Base-by-base conservation (phyloP, 2,113 vertebrate species). In the Gallinago jamesoni region DNA sequence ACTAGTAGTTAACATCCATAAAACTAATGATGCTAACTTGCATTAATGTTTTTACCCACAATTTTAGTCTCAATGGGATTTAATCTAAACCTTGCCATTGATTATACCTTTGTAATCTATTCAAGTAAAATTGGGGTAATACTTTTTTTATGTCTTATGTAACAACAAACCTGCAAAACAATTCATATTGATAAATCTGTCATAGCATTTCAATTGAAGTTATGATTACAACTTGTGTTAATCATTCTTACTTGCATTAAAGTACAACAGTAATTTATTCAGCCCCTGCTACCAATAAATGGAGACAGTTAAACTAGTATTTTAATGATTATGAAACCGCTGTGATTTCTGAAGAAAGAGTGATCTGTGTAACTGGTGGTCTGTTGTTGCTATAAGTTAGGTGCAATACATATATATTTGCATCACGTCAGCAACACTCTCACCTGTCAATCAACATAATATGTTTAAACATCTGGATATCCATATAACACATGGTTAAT, bases 361-460 rank as follows among this genome's bases (percentile, higher is more conserved):
- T 59, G 31, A 27, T 87, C 74, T 87, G 27, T 80, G 27, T 56
- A 73, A 92, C 68, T 74, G 70, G 15, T 86, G 48, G 43, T 20
- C 64, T 76, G 31, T 39, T 91, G 50, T 52, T 82, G 55, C 39
- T 50, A 3, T 63, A 62, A 74, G 50, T 52, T 86, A 93, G 70
- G 13, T 84, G 24, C 57, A 55, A 70, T 20, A 52, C 31, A n/a
- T 45, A 11, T 39, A 39, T 66, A 70, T 30, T 82, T 41, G 18
- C n/a, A 39, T 74, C 11, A 24, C 55, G 35, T 60, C 67, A 94
- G 75, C 56, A 95, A 39, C 48, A 39, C 27, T 43, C 43, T 89
- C 82, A 86, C 35, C 57, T 94, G 72, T 81, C 90, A 88, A 33
- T 90, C 84, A 91, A 23, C n/a, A 41, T 87, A 83, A 94, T 60